Evolutionary conservation across 2,113 vertebrate genomes (phyloP).

Genomic region (Phycodurus eques): DNA sequence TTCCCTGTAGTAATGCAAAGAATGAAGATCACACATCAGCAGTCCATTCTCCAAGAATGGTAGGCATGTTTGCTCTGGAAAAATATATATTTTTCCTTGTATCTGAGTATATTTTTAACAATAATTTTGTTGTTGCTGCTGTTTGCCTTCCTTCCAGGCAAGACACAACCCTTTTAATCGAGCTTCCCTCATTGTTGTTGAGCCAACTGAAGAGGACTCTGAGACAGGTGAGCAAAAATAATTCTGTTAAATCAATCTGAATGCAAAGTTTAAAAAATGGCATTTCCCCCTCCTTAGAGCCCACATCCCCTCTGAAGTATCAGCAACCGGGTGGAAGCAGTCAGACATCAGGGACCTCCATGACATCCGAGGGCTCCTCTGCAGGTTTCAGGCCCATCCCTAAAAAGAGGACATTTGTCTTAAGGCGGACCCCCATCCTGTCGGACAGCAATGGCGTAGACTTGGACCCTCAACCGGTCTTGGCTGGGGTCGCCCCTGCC

Average conservation of each 20-base stretch:
- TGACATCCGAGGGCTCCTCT: slow-evolving; percentile 51
- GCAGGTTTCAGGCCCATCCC: slow-evolving; percentile 77
- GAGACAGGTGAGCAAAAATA: slow-evolving; percentile 64
- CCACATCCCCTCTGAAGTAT: slow-evolving; percentile 52
- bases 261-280: neutral
- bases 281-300: slow-evolving; percentile 63
- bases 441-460: slow-evolving; percentile 54
- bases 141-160: slow-evolving; percentile 61
- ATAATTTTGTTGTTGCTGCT: neutral
- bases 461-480: slow-evolving; percentile 31
- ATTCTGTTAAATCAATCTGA: neutral
- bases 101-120: neutral
- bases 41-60: slow-evolving; percentile 56
- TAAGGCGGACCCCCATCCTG: slow-evolving; percentile 47
- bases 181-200: slow-evolving; percentile 53
- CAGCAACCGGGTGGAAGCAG: slow-evolving; percentile 41
- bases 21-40: slow-evolving; percentile 41
- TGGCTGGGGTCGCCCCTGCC: slow-evolving; percentile 35
- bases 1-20: slow-evolving; percentile 37
- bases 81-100: neutral
- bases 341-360: slow-evolving; percentile 46
- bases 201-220: slow-evolving; percentile 50
- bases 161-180: slow-evolving; percentile 91
- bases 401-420: slow-evolving; percentile 82
- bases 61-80: slow-evolving; percentile 24